These are phyloP conservation scores for Hormaphis cornu DNA, from an alignment of 1,140 invertebrate species.

Conservation along the genomic window DNA sequence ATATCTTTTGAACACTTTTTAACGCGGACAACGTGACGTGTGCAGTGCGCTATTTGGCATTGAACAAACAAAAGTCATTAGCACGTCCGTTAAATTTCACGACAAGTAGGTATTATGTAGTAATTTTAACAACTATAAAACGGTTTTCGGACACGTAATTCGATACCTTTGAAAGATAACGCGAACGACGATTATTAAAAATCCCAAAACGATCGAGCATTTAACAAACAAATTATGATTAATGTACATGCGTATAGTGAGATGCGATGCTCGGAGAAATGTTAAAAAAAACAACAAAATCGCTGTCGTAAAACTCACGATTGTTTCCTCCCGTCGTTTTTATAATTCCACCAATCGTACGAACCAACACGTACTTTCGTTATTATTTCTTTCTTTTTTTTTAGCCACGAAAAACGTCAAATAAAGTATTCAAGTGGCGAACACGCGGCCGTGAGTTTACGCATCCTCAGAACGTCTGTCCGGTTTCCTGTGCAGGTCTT, in stretches of 20 bases:
- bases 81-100: neutral
- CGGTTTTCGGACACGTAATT: too few relatives aligned
- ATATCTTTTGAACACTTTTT: neutral
- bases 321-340: too few relatives aligned
- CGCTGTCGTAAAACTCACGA: too few relatives aligned
- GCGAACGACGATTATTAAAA: too few relatives aligned
- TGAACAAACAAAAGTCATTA: neutral
- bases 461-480: constrained; percentile 15
- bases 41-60: neutral
- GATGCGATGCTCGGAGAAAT: too few relatives aligned
- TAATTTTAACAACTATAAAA: neutral
- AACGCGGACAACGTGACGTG: too few relatives aligned
- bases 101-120: neutral
- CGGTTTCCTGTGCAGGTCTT: constrained; percentile 24
- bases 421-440: constrained; percentile 12
- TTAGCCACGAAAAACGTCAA: neutral
- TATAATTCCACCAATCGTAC: too few relatives aligned
- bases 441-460: neutral
- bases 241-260: too few relatives aligned
- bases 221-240: too few relatives aligned
- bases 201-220: neutral
- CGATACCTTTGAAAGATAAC: neutral
- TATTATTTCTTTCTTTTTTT: too few relatives aligned
- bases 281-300: too few relatives aligned
- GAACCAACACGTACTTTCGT: too few relatives aligned